Conservation (phyloP, 2,797 vertebrate species). For the Microctenopoma steveboyesi region DNA sequence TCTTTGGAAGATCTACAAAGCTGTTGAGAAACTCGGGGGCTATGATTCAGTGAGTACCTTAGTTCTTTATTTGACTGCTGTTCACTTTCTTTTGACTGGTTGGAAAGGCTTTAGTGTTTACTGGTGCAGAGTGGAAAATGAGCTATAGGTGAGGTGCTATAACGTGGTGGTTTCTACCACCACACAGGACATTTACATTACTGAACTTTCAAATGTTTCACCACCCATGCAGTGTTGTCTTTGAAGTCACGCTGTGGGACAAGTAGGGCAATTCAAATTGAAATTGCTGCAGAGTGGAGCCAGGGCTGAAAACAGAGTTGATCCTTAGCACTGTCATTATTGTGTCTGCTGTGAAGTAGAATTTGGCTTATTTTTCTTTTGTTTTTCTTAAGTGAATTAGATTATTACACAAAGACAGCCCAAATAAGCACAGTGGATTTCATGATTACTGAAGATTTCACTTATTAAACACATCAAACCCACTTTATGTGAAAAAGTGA, state of each 20-base stretch:
- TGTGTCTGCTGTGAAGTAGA: neutral
- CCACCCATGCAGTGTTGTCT: slow-evolving; percentile 16
- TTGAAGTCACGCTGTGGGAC: slow-evolving; percentile 46
- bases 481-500: too few relatives aligned
- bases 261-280: slow-evolving; percentile 17
- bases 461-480: too few relatives aligned
- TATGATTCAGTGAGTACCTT: slow-evolving; percentile 89
- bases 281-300: slow-evolving; percentile 14
- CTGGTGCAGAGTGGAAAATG: slow-evolving; percentile 47
- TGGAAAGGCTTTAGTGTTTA: neutral
- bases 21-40: slow-evolving; percentile 92
- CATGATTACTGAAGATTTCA: too few relatives aligned
- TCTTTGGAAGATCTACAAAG: slow-evolving; percentile 95
- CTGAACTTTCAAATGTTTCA: slow-evolving; percentile 16
- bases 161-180: slow-evolving; percentile 22
- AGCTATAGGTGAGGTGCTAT: slow-evolving; percentile 20
- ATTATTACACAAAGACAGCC: too few relatives aligned
- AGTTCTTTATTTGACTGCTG: neutral
- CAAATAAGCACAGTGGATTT: too few relatives aligned
- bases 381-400: too few relatives aligned
- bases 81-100: neutral
- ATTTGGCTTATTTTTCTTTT: too few relatives aligned
- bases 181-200: slow-evolving; percentile 25
- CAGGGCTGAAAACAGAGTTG: neutral
- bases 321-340: slow-evolving; percentile 4